These are phyloP conservation scores for Simalia tracyae DNA, from an alignment of 2,797 vertebrate genomes.

Conservation along the genomic window DNA sequence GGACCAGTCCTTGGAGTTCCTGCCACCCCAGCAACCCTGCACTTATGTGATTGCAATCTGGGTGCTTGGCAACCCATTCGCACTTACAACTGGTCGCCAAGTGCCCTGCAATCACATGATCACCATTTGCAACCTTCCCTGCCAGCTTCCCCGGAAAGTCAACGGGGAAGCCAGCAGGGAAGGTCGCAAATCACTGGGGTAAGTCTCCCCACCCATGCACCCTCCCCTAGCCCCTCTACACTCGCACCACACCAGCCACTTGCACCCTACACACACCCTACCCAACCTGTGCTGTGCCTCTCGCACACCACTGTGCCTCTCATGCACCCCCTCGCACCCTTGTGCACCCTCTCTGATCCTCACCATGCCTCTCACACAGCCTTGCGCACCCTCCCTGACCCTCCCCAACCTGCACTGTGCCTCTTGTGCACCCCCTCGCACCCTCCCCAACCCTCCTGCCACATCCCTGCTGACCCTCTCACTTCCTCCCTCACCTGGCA, in stretches of 20 bases:
- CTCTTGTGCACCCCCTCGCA: neutral
- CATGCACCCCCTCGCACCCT: no score
- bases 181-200: no score
- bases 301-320: no score
- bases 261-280: no score
- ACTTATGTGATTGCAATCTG: neutral
- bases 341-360: no score
- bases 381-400: neutral
- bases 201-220: no score
- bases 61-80: neutral
- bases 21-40: neutral
- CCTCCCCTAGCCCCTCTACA: no score
- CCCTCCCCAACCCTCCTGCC: no score
- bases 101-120: neutral
- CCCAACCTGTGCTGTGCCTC: no score
- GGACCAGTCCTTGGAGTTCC: neutral
- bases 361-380: no score
- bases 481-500: neutral
- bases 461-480: neutral
- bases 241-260: no score
- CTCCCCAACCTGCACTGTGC: neutral
- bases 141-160: neutral
- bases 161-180: no score
- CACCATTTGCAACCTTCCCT: neutral
- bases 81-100: neutral